Conservation (phyloP, 2,888 invertebrate genomes). For the Dasysyrphus tricinctus region DNA sequence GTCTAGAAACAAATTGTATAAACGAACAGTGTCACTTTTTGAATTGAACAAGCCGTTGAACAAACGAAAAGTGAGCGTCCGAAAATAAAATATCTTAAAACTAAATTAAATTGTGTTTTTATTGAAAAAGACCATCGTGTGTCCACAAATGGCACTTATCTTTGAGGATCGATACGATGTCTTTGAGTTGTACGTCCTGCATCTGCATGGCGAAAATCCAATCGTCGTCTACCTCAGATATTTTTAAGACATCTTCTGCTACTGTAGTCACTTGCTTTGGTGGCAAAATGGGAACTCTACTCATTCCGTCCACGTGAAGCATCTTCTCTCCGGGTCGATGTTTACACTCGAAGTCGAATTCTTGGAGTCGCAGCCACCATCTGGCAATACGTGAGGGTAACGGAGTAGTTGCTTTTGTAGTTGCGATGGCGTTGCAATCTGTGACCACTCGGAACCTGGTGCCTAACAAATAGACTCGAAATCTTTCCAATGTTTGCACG, state of each 20-base stretch:
- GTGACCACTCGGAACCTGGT: conserved; percentile 40
- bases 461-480: conserved; percentile 57
- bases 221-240: conserved; percentile 21
- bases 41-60: too few species aligned
- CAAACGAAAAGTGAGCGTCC: too few species aligned
- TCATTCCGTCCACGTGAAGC: conserved; percentile 43
- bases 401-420: conserved; percentile 43
- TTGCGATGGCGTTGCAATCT: conserved; percentile 53
- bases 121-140: too few species aligned
- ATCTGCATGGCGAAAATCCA: conserved; percentile 36
- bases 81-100: too few species aligned
- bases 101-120: too few species aligned
- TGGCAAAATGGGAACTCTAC: conserved; percentile 13
- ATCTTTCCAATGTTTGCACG: conserved; percentile 41
- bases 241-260: conserved; percentile 19
- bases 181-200: conserved; percentile 21
- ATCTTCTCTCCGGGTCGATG: conserved; percentile 53
- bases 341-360: conserved; percentile 54
- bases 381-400: conserved; percentile 23
- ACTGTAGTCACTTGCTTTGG: conserved; percentile 20
- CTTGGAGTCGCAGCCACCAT: conserved; percentile 53
- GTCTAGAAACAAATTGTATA: too few species aligned
- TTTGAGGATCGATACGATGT: conserved; percentile 12
- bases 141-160: neutral
- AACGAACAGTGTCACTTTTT: too few species aligned